Base-by-base conservation (phyloP, 2,888 invertebrate species). In the Notocelia uddmanniana region DNA sequence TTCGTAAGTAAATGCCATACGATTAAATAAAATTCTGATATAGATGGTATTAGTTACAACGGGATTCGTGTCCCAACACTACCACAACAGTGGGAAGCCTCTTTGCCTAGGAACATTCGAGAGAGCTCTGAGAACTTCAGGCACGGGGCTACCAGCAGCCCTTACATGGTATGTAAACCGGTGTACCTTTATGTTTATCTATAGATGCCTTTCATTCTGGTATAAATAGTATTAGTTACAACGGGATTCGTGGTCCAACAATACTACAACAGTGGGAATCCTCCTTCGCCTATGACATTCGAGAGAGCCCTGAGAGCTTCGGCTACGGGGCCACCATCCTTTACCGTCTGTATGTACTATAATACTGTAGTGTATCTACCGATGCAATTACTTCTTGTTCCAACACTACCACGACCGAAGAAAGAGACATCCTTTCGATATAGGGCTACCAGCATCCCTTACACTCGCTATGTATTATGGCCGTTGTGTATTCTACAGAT, bases 61-160 rank as follows among this genome's bases (percentile, higher is more conserved):
- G 2, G 96, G 96, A 0, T 90, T 94, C 75, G 81, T 87, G 41
- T 89, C 94, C 77, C 96, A 96, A 83, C 86, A 92, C 63, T 90
- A 90, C 81, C 86, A 94, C 70, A 95, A 95, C 11, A 15, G 45
- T n/a, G 2, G n/a, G n/a, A n/a, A 45, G 6, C 45, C 15, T n/a
- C n/a, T 9, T n/a, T 3, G 0, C n/a, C 8, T n/a, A 15, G 1
- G 0, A 3, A 15, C n/a, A 15, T n/a, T n/a, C 45, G 0, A 15
- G 45, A 1, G 45, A 45, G 45, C n/a, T 3, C 15, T n/a, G n/a
- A 45, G 45, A n/a, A 5, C n/a, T 45, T n/a, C n/a, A 6, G 45
- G 3, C n/a, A n/a, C n/a, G n/a, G 41, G 41, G 1, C n/a, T 26
- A 5, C 5, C n/a, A n/a, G n/a, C n/a, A n/a, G n/a, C n/a, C n/a